phyloP scores from a whole-genome alignment of 2,113 vertebrate genomes.

The Albula glossodonta region DNA sequence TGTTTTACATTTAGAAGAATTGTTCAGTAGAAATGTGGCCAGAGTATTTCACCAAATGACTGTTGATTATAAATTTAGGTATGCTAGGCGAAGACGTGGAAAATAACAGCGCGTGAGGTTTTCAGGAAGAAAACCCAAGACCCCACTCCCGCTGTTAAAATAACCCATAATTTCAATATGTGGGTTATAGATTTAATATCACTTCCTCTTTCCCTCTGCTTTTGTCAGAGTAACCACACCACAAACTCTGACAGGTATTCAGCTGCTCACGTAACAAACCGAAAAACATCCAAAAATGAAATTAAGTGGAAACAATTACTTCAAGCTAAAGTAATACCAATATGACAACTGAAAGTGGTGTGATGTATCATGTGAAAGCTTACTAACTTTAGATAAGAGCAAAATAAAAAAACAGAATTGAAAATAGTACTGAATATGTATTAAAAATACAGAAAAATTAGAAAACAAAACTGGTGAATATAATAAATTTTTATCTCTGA shows the following conservation, averaged over 20 bases:
- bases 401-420: background rate
- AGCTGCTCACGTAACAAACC: background rate
- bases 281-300: background rate
- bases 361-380: background rate
- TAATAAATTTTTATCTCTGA: too few species aligned
- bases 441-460: background rate
- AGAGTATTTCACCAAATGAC: too few species aligned
- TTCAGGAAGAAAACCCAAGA: constrained; percentile 7
- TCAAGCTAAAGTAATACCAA: background rate
- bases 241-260: background rate
- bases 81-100: background rate
- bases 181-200: constrained; percentile 31
- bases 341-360: background rate
- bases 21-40: background rate
- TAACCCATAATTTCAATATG: constrained; percentile 23
- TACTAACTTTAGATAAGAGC: background rate
- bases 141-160: constrained; percentile 16
- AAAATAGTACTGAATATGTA: too few species aligned
- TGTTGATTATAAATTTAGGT: background rate
- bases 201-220: constrained; percentile 27
- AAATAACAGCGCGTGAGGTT: background rate
- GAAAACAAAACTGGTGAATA: too few species aligned
- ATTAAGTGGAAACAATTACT: background rate
- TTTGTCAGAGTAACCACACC: constrained; percentile 10
- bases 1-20: background rate